Evolutionary conservation across 1,140 invertebrate genomes (phyloP), one percentile per base, ranked within the genome.

Genomic region (Triops cancriformis): DNA sequence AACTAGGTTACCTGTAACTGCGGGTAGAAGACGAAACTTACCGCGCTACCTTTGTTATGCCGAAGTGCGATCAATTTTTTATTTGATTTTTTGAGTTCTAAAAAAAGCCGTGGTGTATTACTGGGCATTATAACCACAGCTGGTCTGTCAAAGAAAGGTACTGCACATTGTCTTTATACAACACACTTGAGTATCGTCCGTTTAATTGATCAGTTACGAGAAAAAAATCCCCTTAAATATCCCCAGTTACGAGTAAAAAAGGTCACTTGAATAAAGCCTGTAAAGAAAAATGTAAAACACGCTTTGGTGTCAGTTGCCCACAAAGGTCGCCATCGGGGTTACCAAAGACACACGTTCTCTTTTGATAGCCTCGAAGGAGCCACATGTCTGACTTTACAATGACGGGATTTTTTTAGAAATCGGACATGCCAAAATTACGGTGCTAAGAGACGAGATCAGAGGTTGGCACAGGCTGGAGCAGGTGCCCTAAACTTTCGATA

Each of bases 1-100:
- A 64, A 64, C 51, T 64, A 64, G 51, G 51, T 64, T 64, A 64
- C 51, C 51, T 64, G 51, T 64, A 64, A n/a, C 51, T 64, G 51
- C 51, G 51, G 51, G 51, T 64, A 64, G 51, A 64, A 64, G 51
- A 64, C 51, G 51, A 64, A 64, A 23, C 51, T 64, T 64, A 64
- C 51, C 51, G 23, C 23, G 51, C 51, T n/a, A 64, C 51, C 51
- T 64, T 64, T 64, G 51, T 64, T 64, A 64, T 14, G 51, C 18
- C 51, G 51, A 64, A 18, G 9, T 64, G 9, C 14, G 43, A 45
- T 11, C 18, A 12, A 12, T 64, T 64, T 64, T 64, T 23, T 3
- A 12, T 23, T 1, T 64, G 6, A 6, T 11, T 64, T 64, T 64
- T 0, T 1, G 51, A n/a, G 7, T 10, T 6, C 18, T 64, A 18